Base-by-base conservation (phyloP, 2,888 invertebrate genomes). In the Cheilosia urbana region DNA sequence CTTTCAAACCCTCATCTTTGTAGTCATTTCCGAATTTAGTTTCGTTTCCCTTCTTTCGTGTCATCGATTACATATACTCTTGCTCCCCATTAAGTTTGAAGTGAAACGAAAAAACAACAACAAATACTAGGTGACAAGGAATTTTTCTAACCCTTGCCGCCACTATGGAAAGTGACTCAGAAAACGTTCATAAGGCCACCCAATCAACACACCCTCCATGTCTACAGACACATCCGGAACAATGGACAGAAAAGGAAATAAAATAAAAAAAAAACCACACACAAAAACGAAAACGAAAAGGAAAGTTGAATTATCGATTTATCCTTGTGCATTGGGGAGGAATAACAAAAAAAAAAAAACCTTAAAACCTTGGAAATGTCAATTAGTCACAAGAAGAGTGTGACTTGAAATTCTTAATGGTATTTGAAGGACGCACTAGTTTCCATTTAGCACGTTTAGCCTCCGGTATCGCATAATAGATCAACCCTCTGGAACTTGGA, bases 241-340 rank as follows among this genome's bases (percentile, higher is more conserved):
- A 62, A 47, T 15, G 53, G 3, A 65, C 47, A 51, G 60, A 76
- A 73, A 68, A 30, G 19, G 37, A 13, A 37, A 37, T 4, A 13
- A 11, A 13, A 37, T 13, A 37, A 4, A 37, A 37, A 9, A 34
- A 34, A 30, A 9, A 34, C 9, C 9, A 9, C 51, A 34, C 9
- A n/a, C 69, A 45, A 21, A 53, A 73, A 68, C 24, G 80, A 66
- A 30, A 55, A 9, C 30, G 58, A 81, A 84, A 84, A 71, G 21
- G 80, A 80, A 80, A 84, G 75, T 80, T 79, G 37, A 57, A 69
- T 73, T 84, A 84, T 84, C 80, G 84, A 84, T 84, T 83, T 79
- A 73, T 79, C 71, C 82, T 58, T 62, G 66, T 51, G 57, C 51
- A 42, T 40, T 40, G 51, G 76, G n/a, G 7, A 9, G 11, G 7